Percentiles rank a stretch among this genome's conserved stretches.
phyloP scores from a whole-genome alignment of 2,888 invertebrate genomes.

The Anodontia alba region DNA sequence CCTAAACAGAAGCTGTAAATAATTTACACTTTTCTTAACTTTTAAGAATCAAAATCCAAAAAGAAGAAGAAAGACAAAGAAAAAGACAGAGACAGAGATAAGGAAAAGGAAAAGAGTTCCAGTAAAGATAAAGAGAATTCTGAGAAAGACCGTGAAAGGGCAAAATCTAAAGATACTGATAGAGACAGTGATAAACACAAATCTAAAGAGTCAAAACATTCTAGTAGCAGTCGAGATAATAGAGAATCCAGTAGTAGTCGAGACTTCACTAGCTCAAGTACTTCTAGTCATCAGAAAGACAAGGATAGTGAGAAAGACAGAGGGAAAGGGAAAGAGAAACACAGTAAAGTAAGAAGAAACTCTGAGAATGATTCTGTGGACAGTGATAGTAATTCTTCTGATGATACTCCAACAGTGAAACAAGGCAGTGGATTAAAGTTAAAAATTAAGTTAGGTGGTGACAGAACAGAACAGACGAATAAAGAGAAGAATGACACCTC shows the following conservation, averaged over 20 bases:
- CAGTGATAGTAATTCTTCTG: constrained; percentile 8
- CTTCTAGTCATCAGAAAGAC: constrained; percentile 31
- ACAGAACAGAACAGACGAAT: constrained; percentile 35
- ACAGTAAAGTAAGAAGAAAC: constrained; percentile 17
- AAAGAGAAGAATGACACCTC: not conserved
- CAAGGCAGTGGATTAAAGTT: constrained; percentile 67
- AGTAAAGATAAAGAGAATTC: not conserved
- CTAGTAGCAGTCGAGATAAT: constrained; percentile 22
- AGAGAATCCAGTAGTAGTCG: constrained; percentile 47
- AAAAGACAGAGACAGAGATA: constrained; percentile 82
- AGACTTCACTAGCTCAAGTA: constrained; percentile 42
- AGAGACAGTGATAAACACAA: constrained; percentile 83
- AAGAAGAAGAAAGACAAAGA: constrained; percentile 84
- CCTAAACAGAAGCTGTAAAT: too few species aligned
- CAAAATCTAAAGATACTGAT: constrained; percentile 38
- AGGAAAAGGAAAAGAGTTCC: constrained; percentile 34
- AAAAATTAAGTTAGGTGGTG: constrained; percentile 65
- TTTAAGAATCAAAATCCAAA: constrained; percentile 47
- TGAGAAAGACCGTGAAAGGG: not conserved
- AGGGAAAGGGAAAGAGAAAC: constrained; percentile 28
- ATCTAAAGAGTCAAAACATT: constrained; percentile 38
- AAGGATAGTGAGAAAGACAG: constrained; percentile 23
- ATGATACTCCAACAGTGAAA: constrained; percentile 52
- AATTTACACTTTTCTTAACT: too few species aligned
- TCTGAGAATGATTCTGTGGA: constrained; percentile 6